These are phyloP conservation scores for Chaunax sp. DNA, from an alignment of 2,797 vertebrate species.

Conservation along the genomic window DNA sequence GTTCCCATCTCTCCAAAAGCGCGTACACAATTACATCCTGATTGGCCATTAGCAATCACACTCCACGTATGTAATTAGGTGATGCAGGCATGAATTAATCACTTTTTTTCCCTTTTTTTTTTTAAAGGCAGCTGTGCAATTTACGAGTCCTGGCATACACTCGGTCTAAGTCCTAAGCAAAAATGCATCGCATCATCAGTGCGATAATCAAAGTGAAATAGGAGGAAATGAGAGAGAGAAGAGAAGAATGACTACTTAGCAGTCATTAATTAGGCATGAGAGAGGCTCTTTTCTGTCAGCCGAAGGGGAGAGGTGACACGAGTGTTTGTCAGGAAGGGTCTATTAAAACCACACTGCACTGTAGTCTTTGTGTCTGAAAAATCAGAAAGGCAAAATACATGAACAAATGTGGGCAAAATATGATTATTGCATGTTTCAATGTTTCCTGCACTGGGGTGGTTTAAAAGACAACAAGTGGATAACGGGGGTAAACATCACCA, in stretches of 20 bases:
- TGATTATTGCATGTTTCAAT: not conserved
- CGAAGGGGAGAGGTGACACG: constrained; percentile 47
- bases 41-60: constrained; percentile 84
- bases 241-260: constrained; percentile 62
- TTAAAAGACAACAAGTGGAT: not conserved
- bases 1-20: constrained; percentile 67
- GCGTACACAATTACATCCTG: constrained; percentile 79
- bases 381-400: constrained; percentile 11
- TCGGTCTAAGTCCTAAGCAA: constrained; percentile 57
- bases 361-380: constrained; percentile 11
- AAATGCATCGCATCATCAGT: constrained; percentile 72
- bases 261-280: constrained; percentile 70
- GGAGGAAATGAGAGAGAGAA: constrained; percentile 74
- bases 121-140: constrained; percentile 76
- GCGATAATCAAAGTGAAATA: constrained; percentile 75
- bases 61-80: constrained; percentile 74
- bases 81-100: constrained; percentile 78
- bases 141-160: constrained; percentile 41
- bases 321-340: constrained; percentile 41
- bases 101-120: constrained; percentile 35
- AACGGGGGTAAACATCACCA: not conserved
- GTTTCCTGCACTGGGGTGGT: not conserved
- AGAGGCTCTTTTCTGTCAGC: constrained; percentile 53
- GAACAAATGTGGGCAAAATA: constrained; percentile 36
- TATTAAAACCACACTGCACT: constrained; percentile 32